Evolutionary conservation across 2,888 invertebrate species (phyloP), one percentile per base, ranked within the genome.

Genomic region (Tholera decimalis): DNA sequence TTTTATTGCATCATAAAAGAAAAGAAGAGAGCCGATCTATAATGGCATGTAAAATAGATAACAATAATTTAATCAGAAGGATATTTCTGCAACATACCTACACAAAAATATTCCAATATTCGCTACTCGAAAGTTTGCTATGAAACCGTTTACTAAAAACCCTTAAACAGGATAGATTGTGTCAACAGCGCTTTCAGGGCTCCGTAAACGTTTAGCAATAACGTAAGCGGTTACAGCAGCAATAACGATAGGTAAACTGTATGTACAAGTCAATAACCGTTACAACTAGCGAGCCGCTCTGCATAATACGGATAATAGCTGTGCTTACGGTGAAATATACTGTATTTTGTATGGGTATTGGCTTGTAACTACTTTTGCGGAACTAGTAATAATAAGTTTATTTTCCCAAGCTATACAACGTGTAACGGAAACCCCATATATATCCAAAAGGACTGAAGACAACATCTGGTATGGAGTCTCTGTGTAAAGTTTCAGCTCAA

Each of bases 221-320:
- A 78, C 57, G 72, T 74, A 74, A 70, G 63, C 79, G 72, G 59
- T 79, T 67, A 82, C 70, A 73, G 70, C 57, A 46, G 68, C 78
- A 73, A 84, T 84, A 84, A 70, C 77, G 62, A 59, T 77, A 72
- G 67, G 73, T 72, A 76, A n/a, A 77, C 77, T 80, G 69, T 68
- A 76, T 71, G 74, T 57, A 78, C 80, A 78, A 70, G 73, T 75
- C 77, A 56, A 81, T 85, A 84, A 85, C 73, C 77, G 77, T 82
- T 85, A 81, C 60, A 65, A 55, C 60, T 54, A 61, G 51, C 59
- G 44, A 55, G 50, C 69, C 64, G 58, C 61, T 80, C 66, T 80
- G 72, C 73, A 80, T 83, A 80, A 75, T 69, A 74, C 54, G 59
- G 43, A 22, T 71, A 66, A 73, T 69, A 62, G 51, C 54, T 1